These are phyloP conservation scores for Erpetoichthys calabaricus DNA, from an alignment of 2,797 vertebrate genomes.

Conservation along the genomic window DNA sequence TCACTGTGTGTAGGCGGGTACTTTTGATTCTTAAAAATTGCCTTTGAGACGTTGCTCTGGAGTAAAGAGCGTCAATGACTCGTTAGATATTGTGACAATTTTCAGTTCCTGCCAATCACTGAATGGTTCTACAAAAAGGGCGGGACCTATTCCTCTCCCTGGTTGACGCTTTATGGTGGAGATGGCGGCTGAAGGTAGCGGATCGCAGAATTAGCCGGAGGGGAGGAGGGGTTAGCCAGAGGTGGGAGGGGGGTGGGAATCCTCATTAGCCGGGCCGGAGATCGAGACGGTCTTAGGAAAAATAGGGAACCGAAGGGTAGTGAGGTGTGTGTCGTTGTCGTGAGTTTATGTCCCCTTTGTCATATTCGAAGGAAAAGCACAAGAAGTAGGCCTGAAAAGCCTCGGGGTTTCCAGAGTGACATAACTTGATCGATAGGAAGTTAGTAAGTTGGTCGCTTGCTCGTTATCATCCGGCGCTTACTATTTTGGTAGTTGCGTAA, in stretches of 20 bases:
- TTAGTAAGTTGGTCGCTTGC: too few relatives aligned
- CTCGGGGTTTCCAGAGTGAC: constrained; percentile 18
- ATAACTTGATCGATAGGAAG: too few relatives aligned
- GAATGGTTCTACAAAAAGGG: constrained; percentile 19
- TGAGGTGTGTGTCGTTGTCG: neutral
- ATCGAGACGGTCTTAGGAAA: constrained; percentile 10
- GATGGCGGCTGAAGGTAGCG: constrained; percentile 13
- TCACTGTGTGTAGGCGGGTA: constrained; percentile 1
- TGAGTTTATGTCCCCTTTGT: neutral
- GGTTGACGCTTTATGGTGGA: constrained; percentile 35
- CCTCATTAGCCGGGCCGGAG: constrained; percentile 5
- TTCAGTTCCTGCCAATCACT: constrained; percentile 31
- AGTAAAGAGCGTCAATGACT: constrained; percentile 11
- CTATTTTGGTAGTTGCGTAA: too few relatives aligned
- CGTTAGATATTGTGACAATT: constrained; percentile 4
- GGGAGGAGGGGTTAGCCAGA: constrained; percentile 20
- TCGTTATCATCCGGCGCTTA: too few relatives aligned
- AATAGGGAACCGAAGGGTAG: constrained; percentile 4
- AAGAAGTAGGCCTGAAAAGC: constrained; percentile 19
- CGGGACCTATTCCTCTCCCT: constrained; percentile 18
- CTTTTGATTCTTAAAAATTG: neutral
- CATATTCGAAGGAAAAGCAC: neutral
- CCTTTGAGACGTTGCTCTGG: constrained; percentile 7
- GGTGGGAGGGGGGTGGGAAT: constrained; percentile 8
- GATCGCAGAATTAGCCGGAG: constrained; percentile 20